These are phyloP conservation scores for Potorous gilbertii DNA, from an alignment of 2,797 vertebrate genomes.

Conservation along the genomic window DNA sequence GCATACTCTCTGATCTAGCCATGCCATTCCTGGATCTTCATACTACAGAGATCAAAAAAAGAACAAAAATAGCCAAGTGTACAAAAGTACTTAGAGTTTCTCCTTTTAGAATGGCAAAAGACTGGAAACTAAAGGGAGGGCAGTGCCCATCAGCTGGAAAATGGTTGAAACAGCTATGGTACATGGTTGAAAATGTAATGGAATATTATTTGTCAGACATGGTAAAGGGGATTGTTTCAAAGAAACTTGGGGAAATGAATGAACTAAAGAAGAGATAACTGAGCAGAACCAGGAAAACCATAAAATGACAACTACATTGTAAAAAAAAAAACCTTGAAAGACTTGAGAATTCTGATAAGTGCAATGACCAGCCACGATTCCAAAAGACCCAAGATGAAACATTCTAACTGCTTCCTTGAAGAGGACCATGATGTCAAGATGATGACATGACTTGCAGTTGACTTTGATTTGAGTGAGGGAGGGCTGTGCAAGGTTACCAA, in stretches of 20 bases:
- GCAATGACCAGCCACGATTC: neutral
- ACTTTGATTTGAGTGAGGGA: too few species aligned
- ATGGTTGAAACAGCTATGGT: neutral
- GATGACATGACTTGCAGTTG: too few species aligned
- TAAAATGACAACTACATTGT: neutral
- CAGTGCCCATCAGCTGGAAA: neutral
- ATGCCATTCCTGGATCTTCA: neutral
- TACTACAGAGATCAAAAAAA: neutral
- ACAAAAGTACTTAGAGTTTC: neutral
- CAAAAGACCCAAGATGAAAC: neutral
- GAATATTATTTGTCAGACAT: neutral
- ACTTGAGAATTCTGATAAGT: neutral
- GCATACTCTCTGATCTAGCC: neutral
- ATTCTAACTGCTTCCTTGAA: too few species aligned
- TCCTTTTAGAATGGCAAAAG: neutral
- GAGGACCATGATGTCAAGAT: too few species aligned
- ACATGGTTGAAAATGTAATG: neutral
- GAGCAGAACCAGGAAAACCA: neutral
- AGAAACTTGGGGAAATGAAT: neutral
- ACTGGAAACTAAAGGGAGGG: neutral
- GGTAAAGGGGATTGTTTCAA: neutral
- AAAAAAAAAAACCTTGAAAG: neutral
- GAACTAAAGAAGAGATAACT: neutral
- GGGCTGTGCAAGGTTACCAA: too few species aligned
- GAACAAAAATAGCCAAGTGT: neutral